phyloP scores from a whole-genome alignment of 1,140 invertebrate genomes.

The Lordiphosa clarofinis region DNA sequence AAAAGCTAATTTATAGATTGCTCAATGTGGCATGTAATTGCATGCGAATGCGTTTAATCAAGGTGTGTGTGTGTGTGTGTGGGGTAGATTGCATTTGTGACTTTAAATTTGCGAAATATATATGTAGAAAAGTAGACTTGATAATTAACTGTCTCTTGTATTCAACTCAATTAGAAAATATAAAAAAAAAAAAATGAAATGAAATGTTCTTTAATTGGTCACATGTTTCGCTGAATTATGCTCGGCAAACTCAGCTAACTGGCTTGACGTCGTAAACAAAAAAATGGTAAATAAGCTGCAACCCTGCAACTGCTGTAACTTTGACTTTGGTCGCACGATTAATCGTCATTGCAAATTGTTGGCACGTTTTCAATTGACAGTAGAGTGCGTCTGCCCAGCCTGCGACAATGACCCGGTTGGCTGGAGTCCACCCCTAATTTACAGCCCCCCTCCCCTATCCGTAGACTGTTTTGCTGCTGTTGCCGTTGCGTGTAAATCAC shows the following conservation, averaged over 20 bases:
- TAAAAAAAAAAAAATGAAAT: too few species aligned
- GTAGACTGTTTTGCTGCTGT: conserved; percentile 4
- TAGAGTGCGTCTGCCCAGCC: conserved; percentile 22
- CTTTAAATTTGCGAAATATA: too few species aligned
- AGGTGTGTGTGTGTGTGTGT: too few species aligned
- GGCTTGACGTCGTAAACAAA: too few species aligned
- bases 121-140: too few species aligned
- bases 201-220: too few species aligned
- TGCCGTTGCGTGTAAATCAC: conserved; percentile 69
- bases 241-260: too few species aligned
- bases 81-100: too few species aligned
- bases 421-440: conserved; percentile 68
- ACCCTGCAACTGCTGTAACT: conserved; percentile 28
- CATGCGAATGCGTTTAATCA: conserved; percentile 75
- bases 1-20: conserved; percentile 75
- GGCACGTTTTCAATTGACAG: conserved; percentile 79
- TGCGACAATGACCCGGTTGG: conserved; percentile 12
- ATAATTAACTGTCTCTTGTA: too few species aligned
- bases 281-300: conserved; percentile 11
- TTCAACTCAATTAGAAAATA: too few species aligned
- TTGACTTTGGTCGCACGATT: conserved; percentile 68
- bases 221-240: too few species aligned
- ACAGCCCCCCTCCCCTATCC: conserved; percentile 23
- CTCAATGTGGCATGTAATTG: conserved; percentile 75
- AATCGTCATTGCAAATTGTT: conserved; percentile 80